Evolutionary conservation across 2,113 vertebrate genomes (phyloP).

Genomic region (Anser cygnoides): DNA sequence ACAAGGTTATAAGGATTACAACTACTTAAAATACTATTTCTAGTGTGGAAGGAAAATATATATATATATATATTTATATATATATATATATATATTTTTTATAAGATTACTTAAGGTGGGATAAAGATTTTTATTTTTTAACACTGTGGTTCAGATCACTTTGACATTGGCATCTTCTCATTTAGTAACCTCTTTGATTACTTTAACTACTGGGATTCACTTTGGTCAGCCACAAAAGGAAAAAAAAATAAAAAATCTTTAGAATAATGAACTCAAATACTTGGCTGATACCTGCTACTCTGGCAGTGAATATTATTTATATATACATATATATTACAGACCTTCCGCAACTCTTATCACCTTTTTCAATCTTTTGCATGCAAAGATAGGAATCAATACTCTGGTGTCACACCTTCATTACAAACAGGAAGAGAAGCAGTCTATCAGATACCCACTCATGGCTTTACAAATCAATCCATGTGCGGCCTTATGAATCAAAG

Average conservation of each 20-base stretch:
- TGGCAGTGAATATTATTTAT: not conserved
- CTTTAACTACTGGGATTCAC: not conserved
- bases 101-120: not conserved
- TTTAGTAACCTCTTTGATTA: not conserved
- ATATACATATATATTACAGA: not conserved
- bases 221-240: not conserved
- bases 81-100: not conserved
- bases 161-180: not conserved
- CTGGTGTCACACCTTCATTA: not conserved
- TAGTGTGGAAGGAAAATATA: not conserved
- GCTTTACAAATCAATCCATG: slow-evolving; percentile 24
- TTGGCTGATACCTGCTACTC: not conserved
- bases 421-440: not conserved
- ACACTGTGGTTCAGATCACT: not conserved
- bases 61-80: too few relatives aligned
- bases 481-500: slow-evolving; percentile 21
- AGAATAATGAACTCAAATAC: not conserved
- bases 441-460: not conserved
- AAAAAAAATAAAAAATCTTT: not conserved
- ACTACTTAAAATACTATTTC: not conserved
- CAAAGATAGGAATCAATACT: not conserved
- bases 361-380: not conserved
- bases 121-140: not conserved
- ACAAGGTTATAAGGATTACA: not conserved
- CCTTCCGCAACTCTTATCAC: not conserved